Evolutionary conservation across 2,888 invertebrate species (phyloP).

Genomic region (Meta bourneti): DNA sequence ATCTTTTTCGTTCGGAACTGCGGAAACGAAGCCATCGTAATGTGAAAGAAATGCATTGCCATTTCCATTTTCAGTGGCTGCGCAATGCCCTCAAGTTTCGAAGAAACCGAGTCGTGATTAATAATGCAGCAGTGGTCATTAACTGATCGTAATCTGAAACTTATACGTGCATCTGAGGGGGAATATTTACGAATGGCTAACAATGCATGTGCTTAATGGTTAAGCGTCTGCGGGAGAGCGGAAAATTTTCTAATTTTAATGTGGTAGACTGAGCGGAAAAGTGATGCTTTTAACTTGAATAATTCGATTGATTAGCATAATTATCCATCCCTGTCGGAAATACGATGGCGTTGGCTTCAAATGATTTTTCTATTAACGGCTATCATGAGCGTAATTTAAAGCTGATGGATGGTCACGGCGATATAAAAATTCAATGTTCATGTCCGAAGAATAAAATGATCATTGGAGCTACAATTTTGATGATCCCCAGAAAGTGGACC

Average conservation of each 20-base stretch:
- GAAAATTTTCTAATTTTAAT: slow-evolving; percentile 30
- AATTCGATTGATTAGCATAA: slow-evolving; percentile 41
- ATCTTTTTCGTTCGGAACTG: background rate
- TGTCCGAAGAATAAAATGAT: too few species aligned
- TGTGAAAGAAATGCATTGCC: background rate
- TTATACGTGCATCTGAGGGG: slow-evolving; percentile 33
- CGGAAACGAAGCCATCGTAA: background rate
- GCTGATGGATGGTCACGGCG: background rate
- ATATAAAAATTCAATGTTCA: too few species aligned
- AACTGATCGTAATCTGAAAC: slow-evolving; percentile 47
- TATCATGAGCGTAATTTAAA: background rate
- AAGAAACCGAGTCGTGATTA: slow-evolving; percentile 12
- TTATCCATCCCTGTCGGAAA: slow-evolving; percentile 5
- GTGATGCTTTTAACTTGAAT: slow-evolving; percentile 9
- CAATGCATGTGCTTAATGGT: slow-evolving; percentile 38
- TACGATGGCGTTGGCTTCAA: background rate
- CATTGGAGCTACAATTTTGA: too few species aligned
- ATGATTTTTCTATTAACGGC: slow-evolving; percentile 31
- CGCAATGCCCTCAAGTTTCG: background rate
- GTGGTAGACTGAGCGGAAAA: background rate
- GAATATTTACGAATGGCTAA: slow-evolving; percentile 41
- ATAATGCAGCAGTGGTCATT: slow-evolving; percentile 21
- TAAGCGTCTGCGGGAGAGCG: background rate
- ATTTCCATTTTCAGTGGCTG: background rate
- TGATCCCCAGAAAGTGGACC: too few species aligned